Base-by-base conservation (phyloP, 2,797 vertebrate species). In the Pempheris klunzingeri region DNA sequence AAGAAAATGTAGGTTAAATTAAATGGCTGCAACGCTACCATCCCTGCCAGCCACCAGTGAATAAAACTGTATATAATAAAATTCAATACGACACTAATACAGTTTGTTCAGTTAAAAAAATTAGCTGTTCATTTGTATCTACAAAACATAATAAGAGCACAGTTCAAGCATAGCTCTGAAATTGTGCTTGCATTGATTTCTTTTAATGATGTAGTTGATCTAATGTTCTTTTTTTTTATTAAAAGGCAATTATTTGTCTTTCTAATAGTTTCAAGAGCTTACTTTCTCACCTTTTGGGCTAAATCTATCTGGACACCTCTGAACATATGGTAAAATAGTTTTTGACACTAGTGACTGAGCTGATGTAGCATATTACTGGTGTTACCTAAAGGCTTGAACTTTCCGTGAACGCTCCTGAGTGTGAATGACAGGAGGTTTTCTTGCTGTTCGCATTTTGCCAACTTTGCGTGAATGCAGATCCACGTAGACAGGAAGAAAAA, bases 341-440 rank as follows among this genome's bases (percentile, higher is more conserved):
- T 59, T 49, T 70, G 52, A 68, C 50, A 7, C 20, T 20, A 55
- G 20, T 14, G 6, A 30, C 26, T 60, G 32, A 63, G 38, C 49
- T 58, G 68, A 49, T 68, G 54, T 17, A 52, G 30, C 22, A 30
- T 9, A 26, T 66, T 52, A n/a, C 13, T 24, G 5, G 9, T 30
- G 52, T 55, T 46, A 14, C 30, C 34, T 44, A 7, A 57, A 47
- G 22, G 8, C 8, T 14, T 17, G 17, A 73, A 73, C 61, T 71
- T 59, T 69, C 28, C 57, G 7, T 30, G 5, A 46, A 44, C 0
- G 0, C 7, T 57, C 6, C 17, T 20, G 14, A 44, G 20, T 58
- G 46, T 43, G 43, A 74, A 47, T 32, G 41, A 62, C 28, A 20
- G 26, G 44, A 55, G 24, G 17, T 65, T 80, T 65, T 49, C 22